Conservation (phyloP, 2,888 invertebrate genomes). For the Oxycera nigricornis region DNA sequence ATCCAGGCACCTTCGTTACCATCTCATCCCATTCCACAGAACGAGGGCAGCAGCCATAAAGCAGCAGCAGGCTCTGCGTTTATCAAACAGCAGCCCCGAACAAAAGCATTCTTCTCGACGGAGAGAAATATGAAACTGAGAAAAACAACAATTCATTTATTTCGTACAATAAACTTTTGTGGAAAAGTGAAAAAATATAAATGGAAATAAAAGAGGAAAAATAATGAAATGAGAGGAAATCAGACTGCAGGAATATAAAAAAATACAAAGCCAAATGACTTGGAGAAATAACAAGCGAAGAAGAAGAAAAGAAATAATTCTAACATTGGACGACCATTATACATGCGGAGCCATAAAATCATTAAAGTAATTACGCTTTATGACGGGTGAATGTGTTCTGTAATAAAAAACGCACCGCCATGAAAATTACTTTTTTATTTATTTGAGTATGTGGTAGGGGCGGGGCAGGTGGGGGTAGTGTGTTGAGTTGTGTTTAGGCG, state of each 20-base stretch:
- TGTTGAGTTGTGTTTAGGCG: background rate
- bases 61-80: background rate
- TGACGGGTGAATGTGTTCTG: conserved; percentile 50
- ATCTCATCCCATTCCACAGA: background rate
- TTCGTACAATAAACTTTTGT: conserved; percentile 49
- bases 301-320: conserved; percentile 40
- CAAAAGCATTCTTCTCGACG: background rate
- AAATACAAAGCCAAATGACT: conserved; percentile 43
- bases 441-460: conserved; percentile 13
- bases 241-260: conserved; percentile 44
- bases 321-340: conserved; percentile 46
- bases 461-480: background rate
- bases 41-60: background rate
- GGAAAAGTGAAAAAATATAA: conserved; percentile 46
- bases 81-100: conserved; percentile 1
- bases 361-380: conserved; percentile 53
- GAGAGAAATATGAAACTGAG: conserved; percentile 30
- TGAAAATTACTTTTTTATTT: conserved; percentile 47
- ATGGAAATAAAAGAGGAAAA: conserved; percentile 47
- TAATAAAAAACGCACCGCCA: conserved; percentile 48
- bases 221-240: conserved; percentile 45
- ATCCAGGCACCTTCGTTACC: too few relatives aligned
- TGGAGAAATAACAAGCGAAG: conserved; percentile 25
- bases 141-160: conserved; percentile 43
- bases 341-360: conserved; percentile 51